Evolutionary conservation across 2,113 vertebrate species (phyloP), one percentile per base, ranked within the genome.

Genomic region (Corapipo altera): DNA sequence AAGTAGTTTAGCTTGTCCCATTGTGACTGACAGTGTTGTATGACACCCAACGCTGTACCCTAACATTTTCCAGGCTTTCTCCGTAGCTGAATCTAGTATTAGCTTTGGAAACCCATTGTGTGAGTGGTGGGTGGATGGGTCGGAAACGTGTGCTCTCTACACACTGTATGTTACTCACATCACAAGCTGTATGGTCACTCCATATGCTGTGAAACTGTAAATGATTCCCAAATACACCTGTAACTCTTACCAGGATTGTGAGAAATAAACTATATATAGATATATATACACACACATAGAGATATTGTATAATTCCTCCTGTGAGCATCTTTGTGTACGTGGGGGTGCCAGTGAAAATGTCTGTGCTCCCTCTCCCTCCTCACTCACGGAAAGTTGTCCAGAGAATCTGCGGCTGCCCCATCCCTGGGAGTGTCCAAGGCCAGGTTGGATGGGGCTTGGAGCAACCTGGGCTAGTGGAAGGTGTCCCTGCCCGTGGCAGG

Each of bases 1-100:
- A 97, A 97, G 97, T 98, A 98, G 97, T 97, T 98, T 97, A 97
- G 97, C 97, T 98, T 97, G 95, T 98, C 97, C 96, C 96, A 97
- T 97, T 94, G 97, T 97, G 97, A 97, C 97, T 91, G 95, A 96
- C 97, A 97, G 97, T 97, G 97, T 97, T 97, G 97, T 97, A 88
- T 1, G 58, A 96, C 96, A 96, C 95, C 96, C 97, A 96, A 95
- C 93, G 95, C 97, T 97, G 95, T 97, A 89, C 95, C 96, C 96
- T 95, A 46, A 91, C 97, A 97, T 97, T 95, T 95, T 96, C 93
- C 91, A 97, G 94, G 96, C 97, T 97, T 97, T 96, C 96, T 95
- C 88, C 7, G 70, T 97, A 96, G 96, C 96, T 95, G 95, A 97
- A 97, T 97, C 96, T 97, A 96, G 97, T 97, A 96, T 97, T 97